phyloP scores from a whole-genome alignment of 2,113 vertebrate species.

The Acinonyx jubatus region DNA sequence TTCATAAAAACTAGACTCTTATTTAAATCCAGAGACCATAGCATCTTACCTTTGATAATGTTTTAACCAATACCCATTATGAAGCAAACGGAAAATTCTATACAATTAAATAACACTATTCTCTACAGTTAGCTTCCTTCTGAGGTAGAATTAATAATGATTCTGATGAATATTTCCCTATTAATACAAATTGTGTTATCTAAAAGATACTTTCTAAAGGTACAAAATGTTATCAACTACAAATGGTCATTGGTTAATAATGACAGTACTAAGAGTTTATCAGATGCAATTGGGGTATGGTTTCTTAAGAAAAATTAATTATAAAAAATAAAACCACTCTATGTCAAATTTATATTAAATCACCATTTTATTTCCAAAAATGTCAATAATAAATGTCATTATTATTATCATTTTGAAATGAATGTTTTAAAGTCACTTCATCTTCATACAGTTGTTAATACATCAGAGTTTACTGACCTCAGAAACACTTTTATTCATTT shows the following conservation, averaged over 20 bases:
- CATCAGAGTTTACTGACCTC: conserved; percentile 71
- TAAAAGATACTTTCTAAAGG: conserved; percentile 68
- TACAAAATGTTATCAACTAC: conserved; percentile 75
- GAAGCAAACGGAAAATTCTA: conserved; percentile 51
- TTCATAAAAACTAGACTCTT: conserved; percentile 43
- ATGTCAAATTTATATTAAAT: conserved; percentile 70
- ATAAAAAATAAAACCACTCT: conserved; percentile 66
- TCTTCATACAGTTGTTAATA: conserved; percentile 51
- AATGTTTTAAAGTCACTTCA: conserved; percentile 72
- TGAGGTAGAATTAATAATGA: conserved; percentile 56
- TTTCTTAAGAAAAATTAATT: conserved; percentile 80
- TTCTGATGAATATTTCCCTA: conserved; percentile 57
- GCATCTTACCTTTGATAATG: conserved; percentile 29
- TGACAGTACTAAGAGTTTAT: conserved; percentile 64
- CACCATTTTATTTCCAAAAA: conserved; percentile 75
- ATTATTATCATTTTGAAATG: conserved; percentile 70
- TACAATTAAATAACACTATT: conserved; percentile 56
- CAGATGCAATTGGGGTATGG: conserved; percentile 68
- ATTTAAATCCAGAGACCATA: conserved; percentile 53
- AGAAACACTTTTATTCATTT: conserved; percentile 75
- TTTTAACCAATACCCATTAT: conserved; percentile 4
- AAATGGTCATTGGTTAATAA: conserved; percentile 70
- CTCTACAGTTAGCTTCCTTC: conserved; percentile 45
- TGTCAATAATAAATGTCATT: conserved; percentile 67
- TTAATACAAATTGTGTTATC: conserved; percentile 55